Conservation (phyloP, 2,113 vertebrate species). For the Xiphorhynchus elegans region DNA sequence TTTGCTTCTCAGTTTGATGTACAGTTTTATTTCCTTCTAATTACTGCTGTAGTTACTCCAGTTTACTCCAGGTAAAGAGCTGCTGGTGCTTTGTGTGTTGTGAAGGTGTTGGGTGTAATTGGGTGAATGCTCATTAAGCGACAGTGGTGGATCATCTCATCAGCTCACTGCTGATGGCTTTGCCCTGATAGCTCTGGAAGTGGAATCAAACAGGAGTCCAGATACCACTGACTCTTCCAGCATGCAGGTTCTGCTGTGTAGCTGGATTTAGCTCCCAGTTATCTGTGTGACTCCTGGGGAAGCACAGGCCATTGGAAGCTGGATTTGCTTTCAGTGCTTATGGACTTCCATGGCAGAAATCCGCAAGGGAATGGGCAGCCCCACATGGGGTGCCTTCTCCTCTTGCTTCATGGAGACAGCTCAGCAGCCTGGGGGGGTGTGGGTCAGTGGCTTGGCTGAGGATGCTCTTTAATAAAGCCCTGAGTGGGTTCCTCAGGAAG, state of each 20-base stretch:
- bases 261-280: background rate
- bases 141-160: background rate
- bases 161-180: background rate
- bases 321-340: background rate
- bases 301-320: background rate
- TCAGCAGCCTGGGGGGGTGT: background rate
- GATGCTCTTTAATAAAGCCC: background rate
- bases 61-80: background rate
- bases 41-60: background rate
- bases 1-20: conserved; percentile 6
- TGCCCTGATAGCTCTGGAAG: background rate
- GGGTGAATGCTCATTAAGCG: background rate
- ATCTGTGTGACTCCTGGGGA: background rate
- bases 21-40: conserved; percentile 25
- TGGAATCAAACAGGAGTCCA: background rate
- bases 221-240: background rate
- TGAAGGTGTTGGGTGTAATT: background rate
- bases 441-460: background rate
- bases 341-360: background rate
- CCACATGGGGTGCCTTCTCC: background rate
- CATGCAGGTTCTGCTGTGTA: background rate
- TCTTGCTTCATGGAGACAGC: background rate
- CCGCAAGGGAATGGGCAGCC: background rate
- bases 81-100: background rate
- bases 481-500: background rate